Evolutionary conservation across 1,140 invertebrate species (phyloP).

Genomic region (Ceratosolen solmsi): DNA sequence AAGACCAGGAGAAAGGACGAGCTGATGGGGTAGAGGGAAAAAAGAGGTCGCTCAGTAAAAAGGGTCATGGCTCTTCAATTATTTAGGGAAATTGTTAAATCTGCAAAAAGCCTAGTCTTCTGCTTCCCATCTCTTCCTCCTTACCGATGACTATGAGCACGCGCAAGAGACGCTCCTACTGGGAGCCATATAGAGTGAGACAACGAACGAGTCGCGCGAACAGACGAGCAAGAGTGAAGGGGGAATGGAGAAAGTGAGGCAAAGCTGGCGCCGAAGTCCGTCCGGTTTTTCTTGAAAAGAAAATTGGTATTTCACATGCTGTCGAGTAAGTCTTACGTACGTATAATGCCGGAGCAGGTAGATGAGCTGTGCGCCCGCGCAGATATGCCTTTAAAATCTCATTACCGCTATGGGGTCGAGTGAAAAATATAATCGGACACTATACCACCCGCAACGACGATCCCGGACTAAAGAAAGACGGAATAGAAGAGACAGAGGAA

Average conservation of each 20-base stretch:
- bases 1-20: not conserved
- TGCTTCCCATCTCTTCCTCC: not conserved
- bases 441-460: slow-evolving; percentile 53
- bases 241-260: not conserved
- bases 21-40: not conserved
- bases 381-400: slow-evolving; percentile 54
- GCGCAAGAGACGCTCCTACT: not conserved
- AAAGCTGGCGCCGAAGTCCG: slow-evolving; percentile 4
- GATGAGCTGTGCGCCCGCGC: slow-evolving; percentile 29
- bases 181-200: too few relatives aligned
- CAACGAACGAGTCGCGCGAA: too few relatives aligned
- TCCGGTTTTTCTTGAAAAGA: slow-evolving; percentile 42
- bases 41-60: slow-evolving; percentile 30
- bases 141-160: not conserved
- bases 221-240: too few relatives aligned
- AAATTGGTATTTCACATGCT: slow-evolving; percentile 49
- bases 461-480: slow-evolving; percentile 1
- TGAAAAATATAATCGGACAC: slow-evolving; percentile 50
- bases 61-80: slow-evolving; percentile 55
- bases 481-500: slow-evolving; percentile 19
- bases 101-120: slow-evolving; percentile 40
- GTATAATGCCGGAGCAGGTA: slow-evolving; percentile 44
- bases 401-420: slow-evolving; percentile 41
- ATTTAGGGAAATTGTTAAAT: slow-evolving; percentile 64
- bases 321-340: slow-evolving; percentile 5